Evolutionary conservation across 2,113 vertebrate species (phyloP), one percentile per base, ranked within the genome.

Genomic region (Upupa epops): DNA sequence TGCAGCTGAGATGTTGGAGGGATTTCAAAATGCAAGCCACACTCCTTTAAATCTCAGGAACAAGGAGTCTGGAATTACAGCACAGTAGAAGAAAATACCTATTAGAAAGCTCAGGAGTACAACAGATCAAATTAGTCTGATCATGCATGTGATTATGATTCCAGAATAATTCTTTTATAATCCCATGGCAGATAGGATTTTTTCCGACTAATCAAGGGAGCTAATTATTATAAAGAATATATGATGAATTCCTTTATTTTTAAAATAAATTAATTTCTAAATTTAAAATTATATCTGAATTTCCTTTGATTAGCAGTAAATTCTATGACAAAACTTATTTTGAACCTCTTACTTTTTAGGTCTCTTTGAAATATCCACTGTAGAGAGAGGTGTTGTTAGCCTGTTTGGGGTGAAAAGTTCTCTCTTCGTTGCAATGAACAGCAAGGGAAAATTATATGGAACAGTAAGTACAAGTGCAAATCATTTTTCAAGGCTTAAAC

Each of bases 291-390:
- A 7, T 52, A 42, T 32, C 26, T 34, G 18, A 90, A 54, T 79
- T 60, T 19, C 4, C 17, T 65, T 72, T 45, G 24, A 32, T 49
- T 71, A 59, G 22, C 29, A 89, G 13, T 76, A 36, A 60, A 64
- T 45, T 75, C 61, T 78, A 32, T 21, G 37, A 22, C 59, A 94
- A 63, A 18, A 14, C 10, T 73, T 49, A n/a, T 16, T 34, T 17
- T 45, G 45, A 79, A 83, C 60, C 74, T 90, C 29, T 88, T 96
- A 66, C 96, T 86, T 60, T 91, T 90, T 94, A 99, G 99, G 98
- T 98, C 96, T 99, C 36, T 97, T 99, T 94, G 98, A 99, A 97
- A 99, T 99, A 97, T 99, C 99, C 65, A 98, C 99, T 14, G 99
- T 99, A 97, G 98, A 99, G 86, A 97, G 99, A 96, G 99, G 99